Evolutionary conservation across 2,888 invertebrate species (phyloP), one percentile per base, ranked within the genome.

Genomic region (Cheilosia variabilis): DNA sequence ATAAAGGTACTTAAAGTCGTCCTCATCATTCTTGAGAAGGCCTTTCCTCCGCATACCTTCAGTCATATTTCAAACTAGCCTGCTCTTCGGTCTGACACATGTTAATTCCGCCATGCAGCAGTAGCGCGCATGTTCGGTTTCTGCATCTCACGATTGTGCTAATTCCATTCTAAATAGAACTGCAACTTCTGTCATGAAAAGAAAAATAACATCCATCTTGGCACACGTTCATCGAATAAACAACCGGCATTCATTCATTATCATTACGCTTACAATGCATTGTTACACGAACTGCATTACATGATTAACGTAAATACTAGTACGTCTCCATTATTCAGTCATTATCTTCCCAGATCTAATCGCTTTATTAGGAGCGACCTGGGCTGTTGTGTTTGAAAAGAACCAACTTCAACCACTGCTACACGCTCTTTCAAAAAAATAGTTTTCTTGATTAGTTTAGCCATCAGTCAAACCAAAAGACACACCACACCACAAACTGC

Each of bases 381-480:
- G 45, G 19, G 55, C 77, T 78, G 47, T 69, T 62, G 55, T 63
- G 41, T 63, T 60, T 69, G 45, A 53, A 53, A 43, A 69, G 55
- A 69, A 43, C 17, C 22, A 72, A 72, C 60, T 66, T 73, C 73
- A 60, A 22, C 24, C 31, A 52, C 17, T 22, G 55, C 58, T 45
- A 53, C 45, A 50, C 22, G n/a, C 52, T 24, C n/a, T 43, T 22
- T 43, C n/a, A n/a, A 22, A 63, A 50, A 68, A 75, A 50, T 37
- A 76, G 55, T 63, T 78, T 68, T 68, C 79, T 83, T 83, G 83
- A 83, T 83, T 83, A 83, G 83, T 83, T 83, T 43, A 19, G 63
- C 72, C 83, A 83, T 83, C 83, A 79, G 73, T 83, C 83, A 83
- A 83, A 62, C 27, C 19, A n/a, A 77, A 55, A 83, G 82, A 78